These are phyloP conservation scores for Paguma larvata DNA, from an alignment of 2,797 vertebrate species.

Conservation along the genomic window DNA sequence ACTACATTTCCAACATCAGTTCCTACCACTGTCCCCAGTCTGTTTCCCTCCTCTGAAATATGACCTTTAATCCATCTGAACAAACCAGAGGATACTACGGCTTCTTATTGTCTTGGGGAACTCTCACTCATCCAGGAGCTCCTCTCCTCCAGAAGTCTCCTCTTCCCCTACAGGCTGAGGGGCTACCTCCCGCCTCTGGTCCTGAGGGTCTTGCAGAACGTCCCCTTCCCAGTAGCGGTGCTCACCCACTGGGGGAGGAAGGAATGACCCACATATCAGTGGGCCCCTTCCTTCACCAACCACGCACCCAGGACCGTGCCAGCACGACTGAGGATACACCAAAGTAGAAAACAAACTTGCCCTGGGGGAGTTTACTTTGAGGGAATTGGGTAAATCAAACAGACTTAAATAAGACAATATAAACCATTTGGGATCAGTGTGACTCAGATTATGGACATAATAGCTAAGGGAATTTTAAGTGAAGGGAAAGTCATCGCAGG, in stretches of 20 bases:
- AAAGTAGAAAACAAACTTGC: conserved; percentile 41
- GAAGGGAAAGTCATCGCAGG: conserved; percentile 34
- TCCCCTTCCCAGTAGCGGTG: neutral
- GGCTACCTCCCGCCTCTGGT: neutral
- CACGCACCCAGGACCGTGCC: neutral
- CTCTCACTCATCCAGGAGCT: neutral
- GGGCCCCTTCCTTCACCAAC: neutral
- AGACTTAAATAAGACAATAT: conserved; percentile 62
- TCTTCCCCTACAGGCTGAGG: neutral
- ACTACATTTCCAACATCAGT: neutral
- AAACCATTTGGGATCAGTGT: conserved; percentile 40
- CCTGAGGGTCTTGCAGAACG: neutral
- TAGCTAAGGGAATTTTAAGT: conserved; percentile 28
- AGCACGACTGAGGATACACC: neutral
- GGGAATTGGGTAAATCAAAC: conserved; percentile 59
- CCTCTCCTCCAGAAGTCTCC: neutral
- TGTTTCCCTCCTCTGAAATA: neutral
- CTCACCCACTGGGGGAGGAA: neutral
- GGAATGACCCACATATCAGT: neutral
- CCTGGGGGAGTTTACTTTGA: conserved; percentile 61
- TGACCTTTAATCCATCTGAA: neutral
- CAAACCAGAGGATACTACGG: rapidly evolving
- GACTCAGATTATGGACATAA: conserved; percentile 63
- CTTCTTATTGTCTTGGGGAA: neutral
- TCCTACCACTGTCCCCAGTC: neutral